phyloP scores from a whole-genome alignment of 2,797 vertebrate genomes.

The Spinibarbus caldwelli region DNA sequence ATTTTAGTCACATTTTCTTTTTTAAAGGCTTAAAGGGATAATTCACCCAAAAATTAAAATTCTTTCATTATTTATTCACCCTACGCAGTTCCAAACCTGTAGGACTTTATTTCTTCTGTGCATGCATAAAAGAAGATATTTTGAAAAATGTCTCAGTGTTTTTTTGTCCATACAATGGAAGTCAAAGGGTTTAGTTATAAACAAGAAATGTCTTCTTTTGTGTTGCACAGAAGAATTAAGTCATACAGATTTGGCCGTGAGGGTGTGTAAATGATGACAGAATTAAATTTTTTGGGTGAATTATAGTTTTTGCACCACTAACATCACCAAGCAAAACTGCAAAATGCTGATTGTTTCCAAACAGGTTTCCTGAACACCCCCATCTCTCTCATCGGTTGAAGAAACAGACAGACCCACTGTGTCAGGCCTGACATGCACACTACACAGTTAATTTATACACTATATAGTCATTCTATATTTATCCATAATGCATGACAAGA shows the following conservation, averaged over 20 bases:
- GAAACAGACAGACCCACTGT: neutral
- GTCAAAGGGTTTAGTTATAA: too few relatives aligned
- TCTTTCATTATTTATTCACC: neutral
- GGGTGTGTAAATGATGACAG: neutral
- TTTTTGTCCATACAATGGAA: too few relatives aligned
- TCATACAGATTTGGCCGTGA: neutral
- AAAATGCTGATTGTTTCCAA: neutral
- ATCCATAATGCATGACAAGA: slow-evolving; percentile 4
- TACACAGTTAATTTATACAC: neutral
- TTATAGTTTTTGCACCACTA: neutral
- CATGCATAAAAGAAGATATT: too few relatives aligned
- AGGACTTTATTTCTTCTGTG: too few relatives aligned
- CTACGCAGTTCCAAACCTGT: neutral
- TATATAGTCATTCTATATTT: neutral
- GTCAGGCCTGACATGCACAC: neutral
- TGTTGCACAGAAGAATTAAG: neutral
- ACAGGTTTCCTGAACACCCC: neutral
- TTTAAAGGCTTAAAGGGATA: neutral
- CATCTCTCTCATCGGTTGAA: too few relatives aligned
- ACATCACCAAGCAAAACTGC: neutral
- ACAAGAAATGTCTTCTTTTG: neutral
- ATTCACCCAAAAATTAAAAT: neutral
- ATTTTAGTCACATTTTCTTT: neutral
- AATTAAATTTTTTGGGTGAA: neutral
- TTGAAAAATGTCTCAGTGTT: too few relatives aligned